A percentile compares a stretch with the other conserved stretches of the same genome.
Evolutionary conservation across 2,113 vertebrate genomes (phyloP).

Genomic region (Gadus macrocephalus): DNA sequence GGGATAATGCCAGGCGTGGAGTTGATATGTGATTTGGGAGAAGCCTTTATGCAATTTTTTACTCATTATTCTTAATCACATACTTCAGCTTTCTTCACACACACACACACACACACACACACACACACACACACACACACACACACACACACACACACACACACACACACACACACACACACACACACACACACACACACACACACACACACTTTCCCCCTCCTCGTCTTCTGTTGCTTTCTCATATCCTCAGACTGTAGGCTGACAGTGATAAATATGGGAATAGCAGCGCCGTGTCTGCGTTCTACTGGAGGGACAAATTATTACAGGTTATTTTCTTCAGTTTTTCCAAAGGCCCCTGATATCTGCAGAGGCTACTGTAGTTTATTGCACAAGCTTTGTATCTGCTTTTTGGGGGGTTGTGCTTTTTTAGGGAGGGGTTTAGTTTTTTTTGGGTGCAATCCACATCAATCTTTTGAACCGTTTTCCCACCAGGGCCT

Average conservation of each 20-base stretch:
- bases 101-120: constrained; percentile 56
- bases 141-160: constrained; percentile 16
- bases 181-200: constrained; percentile 66
- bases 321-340: constrained; percentile 71
- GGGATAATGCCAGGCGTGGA: constrained; percentile 70
- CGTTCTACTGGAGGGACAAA: constrained; percentile 71
- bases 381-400: constrained; percentile 42
- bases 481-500: no score
- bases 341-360: constrained; percentile 60
- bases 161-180: constrained; percentile 65
- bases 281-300: constrained; percentile 67
- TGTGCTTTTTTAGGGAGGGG: no score
- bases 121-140: constrained; percentile 67
- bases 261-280: constrained; percentile 79
- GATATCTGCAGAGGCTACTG: constrained; percentile 53
- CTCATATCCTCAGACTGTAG: constrained; percentile 75
- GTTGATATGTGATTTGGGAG: constrained; percentile 77
- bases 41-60: constrained; percentile 76
- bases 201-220: constrained; percentile 20
- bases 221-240: constrained; percentile 66
- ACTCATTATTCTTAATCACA: constrained; percentile 81
- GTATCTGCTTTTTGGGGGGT: constrained; percentile 32
- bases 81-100: constrained; percentile 75
- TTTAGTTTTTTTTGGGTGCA: no score
- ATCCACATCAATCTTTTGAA: no score